phyloP scores from a whole-genome alignment of 2,888 invertebrate genomes.

The Ypsolopha sequella region DNA sequence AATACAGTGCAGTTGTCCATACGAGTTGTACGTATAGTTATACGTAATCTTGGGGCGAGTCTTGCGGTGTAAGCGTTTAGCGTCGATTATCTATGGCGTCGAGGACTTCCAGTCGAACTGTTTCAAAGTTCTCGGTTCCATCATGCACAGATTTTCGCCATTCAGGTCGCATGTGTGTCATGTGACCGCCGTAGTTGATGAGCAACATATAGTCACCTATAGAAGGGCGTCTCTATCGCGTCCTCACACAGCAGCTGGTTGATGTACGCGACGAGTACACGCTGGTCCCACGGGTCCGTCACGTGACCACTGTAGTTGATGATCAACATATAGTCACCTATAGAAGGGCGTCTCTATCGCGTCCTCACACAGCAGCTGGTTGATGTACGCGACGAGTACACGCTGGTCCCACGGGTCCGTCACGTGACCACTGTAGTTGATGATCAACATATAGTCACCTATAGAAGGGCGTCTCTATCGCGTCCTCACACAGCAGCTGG shows the following conservation, averaged over 20 bases:
- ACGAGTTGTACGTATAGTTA: no score
- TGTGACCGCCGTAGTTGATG: background rate
- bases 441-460: constrained; percentile 47
- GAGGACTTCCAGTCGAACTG: no score
- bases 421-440: background rate
- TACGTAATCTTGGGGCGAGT: no score
- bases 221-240: constrained; percentile 72
- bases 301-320: no score
- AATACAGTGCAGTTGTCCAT: no score
- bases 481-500: constrained; percentile 83
- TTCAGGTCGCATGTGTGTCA: no score
- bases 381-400: constrained; percentile 84
- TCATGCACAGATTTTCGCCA: no score
- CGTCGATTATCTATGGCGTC: no score
- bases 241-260: constrained; percentile 86
- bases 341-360: constrained; percentile 74
- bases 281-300: constrained; percentile 78
- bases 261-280: constrained; percentile 85
- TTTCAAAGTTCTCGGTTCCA: no score
- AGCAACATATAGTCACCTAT: constrained; percentile 72
- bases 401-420: constrained; percentile 70
- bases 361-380: constrained; percentile 84
- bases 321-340: constrained; percentile 48
- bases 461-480: constrained; percentile 74
- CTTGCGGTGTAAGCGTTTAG: no score